Evolutionary conservation across 2,888 invertebrate species (phyloP).

Genomic region (Cantharis lateralis): DNA sequence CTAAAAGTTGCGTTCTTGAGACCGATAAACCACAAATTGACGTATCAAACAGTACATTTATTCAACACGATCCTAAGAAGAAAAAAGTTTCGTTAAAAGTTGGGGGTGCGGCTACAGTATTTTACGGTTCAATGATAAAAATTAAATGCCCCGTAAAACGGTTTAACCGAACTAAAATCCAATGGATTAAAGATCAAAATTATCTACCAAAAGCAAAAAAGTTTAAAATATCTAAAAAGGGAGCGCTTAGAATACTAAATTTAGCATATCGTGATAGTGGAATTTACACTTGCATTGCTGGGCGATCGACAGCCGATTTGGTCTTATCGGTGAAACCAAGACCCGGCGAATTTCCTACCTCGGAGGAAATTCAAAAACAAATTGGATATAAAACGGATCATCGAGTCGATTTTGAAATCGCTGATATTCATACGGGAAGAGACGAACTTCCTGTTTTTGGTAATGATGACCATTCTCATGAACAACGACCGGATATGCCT

Average conservation of each 20-base stretch:
- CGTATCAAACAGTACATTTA: constrained; percentile 78
- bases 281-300: constrained; percentile 84
- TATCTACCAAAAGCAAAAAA: constrained; percentile 78
- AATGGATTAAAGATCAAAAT: constrained; percentile 88
- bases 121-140: constrained; percentile 89
- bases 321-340: constrained; percentile 79
- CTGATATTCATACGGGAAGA: constrained; percentile 49
- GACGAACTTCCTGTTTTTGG: constrained; percentile 52
- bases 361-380: constrained; percentile 69
- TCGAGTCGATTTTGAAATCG: constrained; percentile 43
- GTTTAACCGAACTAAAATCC: constrained; percentile 79
- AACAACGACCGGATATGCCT: constrained; percentile 61
- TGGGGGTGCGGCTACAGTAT: constrained; percentile 88
- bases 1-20: constrained; percentile 75
- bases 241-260: constrained; percentile 83
- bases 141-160: constrained; percentile 92
- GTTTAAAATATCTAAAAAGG: constrained; percentile 88
- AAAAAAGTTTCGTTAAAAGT: constrained; percentile 84
- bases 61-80: constrained; percentile 82
- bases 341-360: constrained; percentile 78
- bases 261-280: constrained; percentile 83
- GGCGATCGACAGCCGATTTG: constrained; percentile 79
- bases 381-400: constrained; percentile 45
- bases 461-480: constrained; percentile 69
- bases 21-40: constrained; percentile 76